Base-by-base conservation (phyloP, 2,113 vertebrate genomes). In the Neofelis nebulosa region DNA sequence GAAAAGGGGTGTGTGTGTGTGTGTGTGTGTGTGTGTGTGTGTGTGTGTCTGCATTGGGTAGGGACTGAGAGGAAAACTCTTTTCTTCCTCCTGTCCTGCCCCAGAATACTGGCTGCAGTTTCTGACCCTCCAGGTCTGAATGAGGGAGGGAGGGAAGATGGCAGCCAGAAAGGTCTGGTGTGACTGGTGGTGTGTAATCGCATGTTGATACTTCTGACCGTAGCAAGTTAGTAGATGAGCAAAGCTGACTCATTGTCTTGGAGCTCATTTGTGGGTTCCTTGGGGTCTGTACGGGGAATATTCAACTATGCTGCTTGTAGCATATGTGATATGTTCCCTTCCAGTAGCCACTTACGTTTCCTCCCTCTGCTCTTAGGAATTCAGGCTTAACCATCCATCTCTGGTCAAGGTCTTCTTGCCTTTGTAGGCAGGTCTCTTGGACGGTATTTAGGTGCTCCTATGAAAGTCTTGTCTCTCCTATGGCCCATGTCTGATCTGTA, bases 151-250 rank as follows among this genome's bases (percentile, higher is more conserved):
- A n/a, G 29, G n/a, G 36, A 4, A 61, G 55, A 29, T 8, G 21
- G 38, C 31, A 7, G 29, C 33, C 2, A 2, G 33, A 41, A 45
- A 41, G 38, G 11, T 25, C 19, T 68, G 36, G 68, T 18, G 13
- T 16, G 50, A n/a, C 14, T 0, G 3, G 78, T 10, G 19, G 29
- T n/a, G 57, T 3, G 2, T 31, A 14, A 18, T 33, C 2, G 2
- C 14, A 29, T 48, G 57, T 66, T 71, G 36, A 6, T 13, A 5
- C 52, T 52, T 89, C 79, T 81, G 41, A 79, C 36, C 61, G 15
- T 8, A n/a, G 33, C 16, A 63, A 80, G 7, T 31, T 74, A 52
- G 48, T 55, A 45, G 65, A 4, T 33, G 29, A 13, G 23, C 63
- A 38, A 65, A 38, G 21, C 41, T 78, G 27, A 66, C 36, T 65